Percentiles rank a stretch among this genome's conserved stretches.
These are phyloP conservation scores for Pachyramphus minor DNA, from an alignment of 2,113 vertebrate genomes.

Conservation along the genomic window DNA sequence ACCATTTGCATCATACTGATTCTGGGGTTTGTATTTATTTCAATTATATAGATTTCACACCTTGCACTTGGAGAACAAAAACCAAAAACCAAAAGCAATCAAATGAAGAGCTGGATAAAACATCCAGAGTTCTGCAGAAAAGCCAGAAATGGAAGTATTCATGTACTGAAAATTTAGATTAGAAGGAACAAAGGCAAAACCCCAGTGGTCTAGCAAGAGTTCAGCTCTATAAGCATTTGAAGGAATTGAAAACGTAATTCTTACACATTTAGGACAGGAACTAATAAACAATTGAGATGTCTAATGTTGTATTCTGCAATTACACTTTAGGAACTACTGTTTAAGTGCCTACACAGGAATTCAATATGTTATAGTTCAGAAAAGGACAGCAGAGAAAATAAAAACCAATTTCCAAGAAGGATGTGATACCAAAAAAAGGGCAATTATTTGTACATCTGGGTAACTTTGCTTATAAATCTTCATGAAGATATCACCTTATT, in stretches of 20 bases:
- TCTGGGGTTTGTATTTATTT: background rate
- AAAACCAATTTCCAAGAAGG: background rate
- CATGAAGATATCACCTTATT: background rate
- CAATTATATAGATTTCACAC: background rate
- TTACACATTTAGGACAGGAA: background rate
- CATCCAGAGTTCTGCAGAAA: background rate
- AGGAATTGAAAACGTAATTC: background rate
- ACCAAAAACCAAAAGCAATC: background rate
- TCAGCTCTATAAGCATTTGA: background rate
- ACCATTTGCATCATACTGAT: background rate
- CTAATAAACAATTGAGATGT: background rate
- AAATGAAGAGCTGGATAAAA: background rate
- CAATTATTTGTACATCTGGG: background rate
- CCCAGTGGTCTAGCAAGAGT: background rate
- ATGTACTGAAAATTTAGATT: background rate
- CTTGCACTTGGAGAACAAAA: background rate
- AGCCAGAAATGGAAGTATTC: background rate
- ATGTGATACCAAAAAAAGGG: background rate
- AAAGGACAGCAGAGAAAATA: background rate
- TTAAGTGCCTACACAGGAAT: background rate
- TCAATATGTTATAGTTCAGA: background rate
- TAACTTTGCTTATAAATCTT: background rate
- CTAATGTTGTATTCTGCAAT: background rate
- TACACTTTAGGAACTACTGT: background rate
- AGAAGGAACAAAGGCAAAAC: background rate